Conservation (phyloP, 2,888 invertebrate species). For the Drosophila antonietae region DNA sequence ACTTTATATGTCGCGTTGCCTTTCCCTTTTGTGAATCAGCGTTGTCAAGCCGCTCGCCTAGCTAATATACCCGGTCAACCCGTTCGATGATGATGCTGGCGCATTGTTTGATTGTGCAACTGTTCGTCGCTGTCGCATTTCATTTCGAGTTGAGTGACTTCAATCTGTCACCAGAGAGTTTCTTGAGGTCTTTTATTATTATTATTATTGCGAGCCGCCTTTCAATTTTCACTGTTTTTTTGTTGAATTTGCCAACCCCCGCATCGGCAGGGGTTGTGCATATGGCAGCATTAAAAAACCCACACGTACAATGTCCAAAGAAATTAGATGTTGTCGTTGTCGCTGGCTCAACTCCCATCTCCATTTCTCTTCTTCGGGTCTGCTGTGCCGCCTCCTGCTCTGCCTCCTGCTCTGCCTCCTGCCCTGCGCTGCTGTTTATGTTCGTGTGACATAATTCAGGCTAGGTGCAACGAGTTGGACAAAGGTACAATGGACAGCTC, state of each 20-base stretch:
- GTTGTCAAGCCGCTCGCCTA: background rate
- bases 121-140: constrained; percentile 81
- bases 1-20: background rate
- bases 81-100: background rate
- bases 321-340: constrained; percentile 67
- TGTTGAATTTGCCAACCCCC: constrained; percentile 63
- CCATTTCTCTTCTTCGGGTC: background rate
- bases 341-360: constrained; percentile 17
- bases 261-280: constrained; percentile 78
- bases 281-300: constrained; percentile 84
- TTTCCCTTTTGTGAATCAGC: background rate
- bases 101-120: constrained; percentile 76
- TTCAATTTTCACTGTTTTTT: constrained; percentile 40
- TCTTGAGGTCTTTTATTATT: constrained; percentile 71
- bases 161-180: constrained; percentile 82
- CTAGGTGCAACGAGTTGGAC: constrained; percentile 70
- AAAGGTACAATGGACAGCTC: constrained; percentile 68
- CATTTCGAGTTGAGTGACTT: constrained; percentile 84
- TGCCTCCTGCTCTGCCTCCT: background rate
- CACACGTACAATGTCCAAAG: constrained; percentile 78
- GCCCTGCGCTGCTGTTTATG: constrained; percentile 2
- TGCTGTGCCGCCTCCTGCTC: background rate
- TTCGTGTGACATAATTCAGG: constrained; percentile 79
- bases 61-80: constrained; percentile 19
- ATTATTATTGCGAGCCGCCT: constrained; percentile 43